Evolutionary conservation across 2,888 invertebrate genomes (phyloP).

Genomic region (Leptinotarsa tumamoca): DNA sequence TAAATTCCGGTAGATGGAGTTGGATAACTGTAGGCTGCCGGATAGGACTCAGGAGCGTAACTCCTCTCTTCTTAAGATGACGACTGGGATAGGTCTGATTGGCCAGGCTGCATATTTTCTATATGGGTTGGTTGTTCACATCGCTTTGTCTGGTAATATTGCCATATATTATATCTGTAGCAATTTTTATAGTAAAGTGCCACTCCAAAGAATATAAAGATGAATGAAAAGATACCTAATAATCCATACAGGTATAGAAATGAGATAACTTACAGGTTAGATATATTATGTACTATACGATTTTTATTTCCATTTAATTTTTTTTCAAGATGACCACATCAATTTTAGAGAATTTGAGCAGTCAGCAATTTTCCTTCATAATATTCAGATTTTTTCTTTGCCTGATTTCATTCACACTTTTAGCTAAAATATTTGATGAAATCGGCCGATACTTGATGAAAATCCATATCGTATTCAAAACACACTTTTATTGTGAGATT

Average conservation of each 20-base stretch:
- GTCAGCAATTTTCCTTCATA: neutral
- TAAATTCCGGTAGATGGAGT: too few species aligned
- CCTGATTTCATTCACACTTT: neutral
- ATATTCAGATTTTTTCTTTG: neutral
- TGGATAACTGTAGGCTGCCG: too few species aligned
- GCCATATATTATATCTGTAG: neutral
- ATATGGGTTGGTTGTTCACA: neutral
- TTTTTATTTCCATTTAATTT: neutral
- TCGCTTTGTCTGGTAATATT: neutral
- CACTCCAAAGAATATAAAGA: neutral
- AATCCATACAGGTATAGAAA: too few species aligned
- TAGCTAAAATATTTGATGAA: neutral
- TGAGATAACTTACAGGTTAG: neutral
- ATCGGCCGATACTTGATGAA: too few species aligned
- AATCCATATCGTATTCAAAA: too few species aligned
- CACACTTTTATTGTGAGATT: too few species aligned
- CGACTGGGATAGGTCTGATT: neutral
- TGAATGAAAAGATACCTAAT: neutral
- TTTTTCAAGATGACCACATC: neutral
- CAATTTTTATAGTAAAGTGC: neutral
- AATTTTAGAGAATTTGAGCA: neutral
- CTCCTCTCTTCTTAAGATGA: too few species aligned
- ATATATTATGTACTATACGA: neutral
- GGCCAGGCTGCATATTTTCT: neutral
- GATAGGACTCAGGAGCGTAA: too few species aligned